phyloP scores from a whole-genome alignment of 2,888 invertebrate species.

The Cheilosia impressa region DNA sequence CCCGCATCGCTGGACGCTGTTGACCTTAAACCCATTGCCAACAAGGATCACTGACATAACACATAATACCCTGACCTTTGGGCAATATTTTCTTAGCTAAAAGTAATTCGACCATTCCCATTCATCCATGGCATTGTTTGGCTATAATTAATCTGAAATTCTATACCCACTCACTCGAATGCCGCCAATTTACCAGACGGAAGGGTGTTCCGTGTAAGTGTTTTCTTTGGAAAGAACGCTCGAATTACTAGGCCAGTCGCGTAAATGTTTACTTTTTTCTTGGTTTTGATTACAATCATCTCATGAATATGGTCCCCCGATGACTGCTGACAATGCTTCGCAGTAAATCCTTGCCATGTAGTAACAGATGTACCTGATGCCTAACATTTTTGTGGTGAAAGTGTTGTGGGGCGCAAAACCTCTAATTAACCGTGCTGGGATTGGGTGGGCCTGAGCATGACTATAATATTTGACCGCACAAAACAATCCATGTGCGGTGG shows the following conservation, averaged over 20 bases:
- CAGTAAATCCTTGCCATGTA: too few species aligned
- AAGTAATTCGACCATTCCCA: slow-evolving; percentile 4
- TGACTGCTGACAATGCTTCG: too few species aligned
- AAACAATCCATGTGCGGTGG: too few species aligned
- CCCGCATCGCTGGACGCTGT: neutral
- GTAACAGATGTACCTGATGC: too few species aligned
- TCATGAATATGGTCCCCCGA: neutral
- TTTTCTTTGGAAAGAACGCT: slow-evolving; percentile 9
- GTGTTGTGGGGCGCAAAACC: too few species aligned
- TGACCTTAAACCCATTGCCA: slow-evolving; percentile 16
- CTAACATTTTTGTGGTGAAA: too few species aligned
- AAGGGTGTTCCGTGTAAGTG: neutral
- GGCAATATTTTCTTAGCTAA: slow-evolving; percentile 1
- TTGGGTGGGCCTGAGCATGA: too few species aligned
- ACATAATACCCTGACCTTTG: slow-evolving; percentile 1
- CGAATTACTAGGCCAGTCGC: slow-evolving; percentile 29
- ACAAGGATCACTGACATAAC: neutral
- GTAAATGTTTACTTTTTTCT: slow-evolving; percentile 49
- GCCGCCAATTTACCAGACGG: neutral
- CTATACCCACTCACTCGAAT: slow-evolving; percentile 20
- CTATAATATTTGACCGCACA: too few species aligned
- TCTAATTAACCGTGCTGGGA: too few species aligned
- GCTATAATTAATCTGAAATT: slow-evolving; percentile 29
- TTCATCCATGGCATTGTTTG: slow-evolving; percentile 10
- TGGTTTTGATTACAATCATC: slow-evolving; percentile 32